phyloP scores from a whole-genome alignment of 2,113 vertebrate species.

The Semicossyphus pulcher region DNA sequence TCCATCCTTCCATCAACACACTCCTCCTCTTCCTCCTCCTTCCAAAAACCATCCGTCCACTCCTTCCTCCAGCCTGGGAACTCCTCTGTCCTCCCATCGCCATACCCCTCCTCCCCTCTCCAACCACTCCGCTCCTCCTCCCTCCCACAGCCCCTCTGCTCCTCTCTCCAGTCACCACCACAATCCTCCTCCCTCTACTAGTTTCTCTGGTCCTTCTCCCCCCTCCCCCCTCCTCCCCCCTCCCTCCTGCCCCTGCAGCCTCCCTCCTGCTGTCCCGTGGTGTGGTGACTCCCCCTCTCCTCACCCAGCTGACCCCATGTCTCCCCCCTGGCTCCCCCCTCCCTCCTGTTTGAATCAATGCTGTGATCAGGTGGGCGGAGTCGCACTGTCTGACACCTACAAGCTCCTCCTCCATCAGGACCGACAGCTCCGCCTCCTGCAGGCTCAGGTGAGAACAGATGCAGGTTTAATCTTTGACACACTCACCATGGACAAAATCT shows the following conservation, averaged over 20 bases:
- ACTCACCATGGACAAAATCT: too few species aligned
- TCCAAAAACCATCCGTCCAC: slow-evolving; percentile 12
- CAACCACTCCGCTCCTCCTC: background rate
- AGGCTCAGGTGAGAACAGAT: slow-evolving; percentile 89
- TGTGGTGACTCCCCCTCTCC: slow-evolving; percentile 5
- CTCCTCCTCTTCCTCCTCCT: slow-evolving; percentile 30
- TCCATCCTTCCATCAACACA: slow-evolving; percentile 13
- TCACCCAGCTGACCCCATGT: slow-evolving; percentile 59
- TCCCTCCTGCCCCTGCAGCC: slow-evolving; percentile 17
- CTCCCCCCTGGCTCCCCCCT: slow-evolving; percentile 62
- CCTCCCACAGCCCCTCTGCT: slow-evolving; percentile 6
- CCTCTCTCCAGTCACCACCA: slow-evolving; percentile 2
- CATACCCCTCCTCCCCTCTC: slow-evolving; percentile 70
- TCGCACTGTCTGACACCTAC: slow-evolving; percentile 87
- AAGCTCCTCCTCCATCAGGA: slow-evolving; percentile 91
- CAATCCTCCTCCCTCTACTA: background rate
- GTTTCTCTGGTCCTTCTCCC: background rate
- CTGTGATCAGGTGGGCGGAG: slow-evolving; percentile 79
- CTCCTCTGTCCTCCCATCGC: slow-evolving; percentile 59
- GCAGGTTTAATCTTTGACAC: too few species aligned
- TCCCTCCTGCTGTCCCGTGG: background rate
- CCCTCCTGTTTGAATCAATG: slow-evolving; percentile 61
- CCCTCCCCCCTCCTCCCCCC: background rate
- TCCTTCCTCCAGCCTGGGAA: too few species aligned
- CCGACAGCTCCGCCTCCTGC: slow-evolving; percentile 92